Evolutionary conservation across 2,888 invertebrate species (phyloP).

Genomic region (Tachystola acroxantha): DNA sequence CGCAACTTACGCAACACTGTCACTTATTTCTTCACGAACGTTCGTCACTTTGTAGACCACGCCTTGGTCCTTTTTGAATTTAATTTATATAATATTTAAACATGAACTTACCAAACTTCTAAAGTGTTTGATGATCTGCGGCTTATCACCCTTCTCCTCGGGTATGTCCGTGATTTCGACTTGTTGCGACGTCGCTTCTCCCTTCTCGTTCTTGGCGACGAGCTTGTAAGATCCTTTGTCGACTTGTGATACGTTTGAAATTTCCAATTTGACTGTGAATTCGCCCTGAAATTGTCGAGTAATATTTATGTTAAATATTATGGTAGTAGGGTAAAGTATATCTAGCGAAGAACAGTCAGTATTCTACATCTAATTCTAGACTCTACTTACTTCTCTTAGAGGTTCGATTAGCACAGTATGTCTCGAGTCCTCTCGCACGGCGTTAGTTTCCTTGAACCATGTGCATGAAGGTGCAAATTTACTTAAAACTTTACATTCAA

Average conservation of each 20-base stretch:
- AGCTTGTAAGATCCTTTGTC: conserved; percentile 95
- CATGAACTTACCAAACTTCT: conserved; percentile 86
- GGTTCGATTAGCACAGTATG: conserved; percentile 88
- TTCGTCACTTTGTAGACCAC: too few relatives aligned
- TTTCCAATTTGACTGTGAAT: conserved; percentile 93
- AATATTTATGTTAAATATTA: too few relatives aligned
- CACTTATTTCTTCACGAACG: too few relatives aligned
- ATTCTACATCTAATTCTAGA: not conserved
- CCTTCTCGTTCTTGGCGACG: conserved; percentile 94
- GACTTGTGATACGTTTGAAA: conserved; percentile 86
- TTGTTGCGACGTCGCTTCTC: conserved; percentile 92
- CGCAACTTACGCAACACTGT: too few relatives aligned
- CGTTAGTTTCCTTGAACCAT: conserved; percentile 93
- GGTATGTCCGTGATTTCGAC: conserved; percentile 93
- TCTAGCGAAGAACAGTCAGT: too few relatives aligned
- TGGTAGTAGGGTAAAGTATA: too few relatives aligned
- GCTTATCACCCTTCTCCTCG: conserved; percentile 87
- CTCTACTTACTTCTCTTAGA: conserved; percentile 84
- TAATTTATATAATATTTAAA: too few relatives aligned
- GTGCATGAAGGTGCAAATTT: conserved; percentile 95
- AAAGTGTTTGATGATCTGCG: conserved; percentile 87
- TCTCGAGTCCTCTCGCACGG: conserved; percentile 86
- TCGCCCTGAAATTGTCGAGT: conserved; percentile 85
- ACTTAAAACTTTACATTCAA: conserved; percentile 95
- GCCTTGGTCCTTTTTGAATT: too few relatives aligned